These are phyloP conservation scores for Mystacides longicornis DNA, from an alignment of 2,888 invertebrate genomes.

Conservation along the genomic window DNA sequence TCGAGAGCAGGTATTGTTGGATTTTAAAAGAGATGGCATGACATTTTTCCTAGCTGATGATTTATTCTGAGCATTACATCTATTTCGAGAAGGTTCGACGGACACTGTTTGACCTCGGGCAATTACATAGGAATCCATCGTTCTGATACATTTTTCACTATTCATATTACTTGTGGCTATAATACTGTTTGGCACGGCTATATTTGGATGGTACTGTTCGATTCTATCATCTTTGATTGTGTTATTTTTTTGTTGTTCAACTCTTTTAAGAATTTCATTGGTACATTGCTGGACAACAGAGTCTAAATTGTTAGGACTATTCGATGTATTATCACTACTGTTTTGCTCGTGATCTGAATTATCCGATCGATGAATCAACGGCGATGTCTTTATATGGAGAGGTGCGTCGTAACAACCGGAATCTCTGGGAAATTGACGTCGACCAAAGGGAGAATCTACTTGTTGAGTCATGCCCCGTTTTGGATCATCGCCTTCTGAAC, in stretches of 20 bases:
- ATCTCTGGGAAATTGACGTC: slow-evolving; percentile 73
- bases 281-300: slow-evolving; percentile 54
- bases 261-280: slow-evolving; percentile 51
- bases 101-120: slow-evolving; percentile 53
- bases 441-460: slow-evolving; percentile 66
- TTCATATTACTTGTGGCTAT: slow-evolving; percentile 32
- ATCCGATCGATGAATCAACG: slow-evolving; percentile 47
- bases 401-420: slow-evolving; percentile 72
- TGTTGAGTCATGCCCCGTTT: slow-evolving; percentile 32
- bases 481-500: slow-evolving; percentile 67
- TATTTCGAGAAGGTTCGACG: slow-evolving; percentile 36
- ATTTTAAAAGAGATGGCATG: slow-evolving; percentile 23
- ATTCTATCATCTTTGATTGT: slow-evolving; percentile 33
- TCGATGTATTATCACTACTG: slow-evolving; percentile 39
- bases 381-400: slow-evolving; percentile 48
- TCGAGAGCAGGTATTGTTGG: slow-evolving; percentile 11
- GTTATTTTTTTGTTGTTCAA: slow-evolving; percentile 50
- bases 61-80: slow-evolving; percentile 47
- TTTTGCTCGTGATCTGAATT: slow-evolving; percentile 48
- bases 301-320: slow-evolving; percentile 46
- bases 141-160: slow-evolving; percentile 35
- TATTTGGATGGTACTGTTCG: slow-evolving; percentile 35
- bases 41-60: slow-evolving; percentile 32
- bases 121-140: slow-evolving; percentile 46
- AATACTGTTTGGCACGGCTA: slow-evolving; percentile 28